Conservation (phyloP, 2,113 vertebrate species). For the Cricetomys ansorgei region DNA sequence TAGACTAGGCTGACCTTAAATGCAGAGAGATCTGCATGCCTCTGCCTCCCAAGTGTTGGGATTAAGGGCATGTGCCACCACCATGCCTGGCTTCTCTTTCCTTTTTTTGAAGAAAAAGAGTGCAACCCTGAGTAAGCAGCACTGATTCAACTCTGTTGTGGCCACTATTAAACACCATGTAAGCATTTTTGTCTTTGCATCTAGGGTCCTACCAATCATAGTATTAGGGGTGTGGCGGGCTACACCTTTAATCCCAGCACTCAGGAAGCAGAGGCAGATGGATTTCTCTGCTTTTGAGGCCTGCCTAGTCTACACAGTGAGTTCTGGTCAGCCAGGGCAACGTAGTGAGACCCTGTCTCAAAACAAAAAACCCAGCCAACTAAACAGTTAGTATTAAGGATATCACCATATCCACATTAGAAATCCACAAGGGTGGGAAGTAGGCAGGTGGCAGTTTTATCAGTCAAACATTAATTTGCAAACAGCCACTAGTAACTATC, state of each 20-base stretch:
- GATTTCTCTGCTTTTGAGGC: too few relatives aligned
- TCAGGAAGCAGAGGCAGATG: not conserved
- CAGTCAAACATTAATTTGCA: not conserved
- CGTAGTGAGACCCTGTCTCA: not conserved
- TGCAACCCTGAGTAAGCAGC: not conserved
- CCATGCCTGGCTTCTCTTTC: not conserved
- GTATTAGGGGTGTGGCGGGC: not conserved
- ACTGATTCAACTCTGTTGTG: not conserved
- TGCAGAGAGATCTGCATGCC: not conserved
- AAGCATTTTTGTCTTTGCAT: not conserved
- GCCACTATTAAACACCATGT: not conserved
- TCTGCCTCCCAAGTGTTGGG: not conserved
- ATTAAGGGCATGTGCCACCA: not conserved
- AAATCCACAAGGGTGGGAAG: not conserved
- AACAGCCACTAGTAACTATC: not conserved
- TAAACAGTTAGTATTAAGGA: not conserved
- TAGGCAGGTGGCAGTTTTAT: too few relatives aligned
- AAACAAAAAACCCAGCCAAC: not conserved
- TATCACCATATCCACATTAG: not conserved
- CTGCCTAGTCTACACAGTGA: not conserved
- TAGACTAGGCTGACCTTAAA: not conserved
- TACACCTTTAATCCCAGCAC: not conserved
- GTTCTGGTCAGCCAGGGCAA: not conserved
- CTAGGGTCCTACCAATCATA: not conserved
- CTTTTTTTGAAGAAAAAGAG: not conserved